Evolutionary conservation across 2,113 vertebrate genomes (phyloP), one percentile per base, ranked within the genome.

Genomic region (Caranx ignobilis): DNA sequence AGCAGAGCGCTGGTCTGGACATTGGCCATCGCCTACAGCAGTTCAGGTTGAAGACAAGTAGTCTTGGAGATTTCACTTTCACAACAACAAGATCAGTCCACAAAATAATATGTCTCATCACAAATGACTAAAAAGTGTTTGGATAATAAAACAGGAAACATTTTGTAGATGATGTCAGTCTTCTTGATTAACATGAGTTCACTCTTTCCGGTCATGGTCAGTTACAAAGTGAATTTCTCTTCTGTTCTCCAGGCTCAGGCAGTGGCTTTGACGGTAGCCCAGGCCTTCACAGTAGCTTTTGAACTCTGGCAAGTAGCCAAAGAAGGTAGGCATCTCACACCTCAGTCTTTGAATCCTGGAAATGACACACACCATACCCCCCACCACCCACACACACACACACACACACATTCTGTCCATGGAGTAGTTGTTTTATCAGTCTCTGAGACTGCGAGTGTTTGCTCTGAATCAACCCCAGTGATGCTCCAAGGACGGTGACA

Each of bases 251-350:
- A 99, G 98, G 98, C 97, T 0, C 96, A 98, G 83, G 98, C 98
- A 0, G 97, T 99, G 73, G 97, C 97, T 21, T 87, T 99, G 74
- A 99, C 98, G 0, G 97, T 99, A 5, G 97, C 97, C 26, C 97
- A 99, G 90, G 97, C 98, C 41, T 99, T 98, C 95, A 96, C 95
- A 69, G 94, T 98, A 0, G 97, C 98, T 0, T 97, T 98, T 71
- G 97, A 99, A 89, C 92, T 97, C 69, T 99, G 97, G 98, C 97
- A 99, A 85, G 96, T 94, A 0, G 95, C 97, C 57, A 97, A 94
- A 93, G 97, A 98, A 96, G 97, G 98, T 98, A 87, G 11, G 82
- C 18, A 11, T n/a, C 34, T 19, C n/a, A 21, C 21, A 35, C 19
- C 31, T 43, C 41, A 60, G 9, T 8, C 34, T 35, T 18, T 35